Base-by-base conservation (phyloP, 2,888 invertebrate genomes). In the Mamestra brassicae region DNA sequence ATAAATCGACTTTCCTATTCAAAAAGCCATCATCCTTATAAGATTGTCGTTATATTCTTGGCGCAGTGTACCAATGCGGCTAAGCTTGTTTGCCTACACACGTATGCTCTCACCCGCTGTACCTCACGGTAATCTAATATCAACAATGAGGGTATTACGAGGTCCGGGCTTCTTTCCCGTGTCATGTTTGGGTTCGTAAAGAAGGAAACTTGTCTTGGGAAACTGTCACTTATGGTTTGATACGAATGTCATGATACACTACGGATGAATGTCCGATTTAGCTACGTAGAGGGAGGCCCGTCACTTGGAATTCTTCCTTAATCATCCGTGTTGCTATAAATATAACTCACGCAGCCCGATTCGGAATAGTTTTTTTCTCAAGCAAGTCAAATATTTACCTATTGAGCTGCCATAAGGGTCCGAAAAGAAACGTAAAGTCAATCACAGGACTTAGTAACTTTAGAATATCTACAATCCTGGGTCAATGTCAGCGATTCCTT, bases 61-160 rank as follows among this genome's bases (percentile, higher is more conserved):
- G 60, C 76, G 42, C 65, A 45, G 57, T 42, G 71, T 61, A 64
- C 72, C 65, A 66, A 76, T 79, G 64, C 75, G 83, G 83, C 80
- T 93, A 92, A 95, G 93, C 94, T 86, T 94, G 91, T 95, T 95
- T 95, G 86, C 84, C 76, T 86, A 93, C 93, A 93, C 90, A 92
- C 89, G 86, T 91, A 89, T 90, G 93, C 94, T 93, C 62, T 85
- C 82, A 72, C 71, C 64, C 54, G 71, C 67, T 71, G 80, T 78
- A 70, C 86, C 89, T 88, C 88, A 82, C 84, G 78, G 84, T 90
- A 90, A 93, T 92, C 90, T 90, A 91, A 92, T 89, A 87, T 78
- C 85, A 89, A 88, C 88, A 90, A 76, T 71, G 77, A 73, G 17
- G 62, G 74, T 58, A 80, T 79, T 81, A 71, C 60, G 62, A 34